Percentiles rank a stretch among this genome's conserved stretches.
Conservation (phyloP, 2,888 invertebrate species). For the Apeira syringaria region DNA sequence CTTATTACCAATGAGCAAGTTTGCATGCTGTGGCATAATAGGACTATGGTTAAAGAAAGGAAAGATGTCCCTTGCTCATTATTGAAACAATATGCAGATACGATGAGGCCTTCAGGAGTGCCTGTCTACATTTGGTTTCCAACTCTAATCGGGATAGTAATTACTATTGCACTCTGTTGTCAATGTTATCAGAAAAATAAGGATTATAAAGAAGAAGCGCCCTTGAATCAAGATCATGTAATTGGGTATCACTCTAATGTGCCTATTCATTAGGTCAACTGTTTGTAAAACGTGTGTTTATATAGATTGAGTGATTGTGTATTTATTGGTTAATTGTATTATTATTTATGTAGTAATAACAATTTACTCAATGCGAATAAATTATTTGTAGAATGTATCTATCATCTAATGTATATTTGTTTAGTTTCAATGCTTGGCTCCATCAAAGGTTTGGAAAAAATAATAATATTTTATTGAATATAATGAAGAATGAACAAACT, state of each 20-base stretch:
- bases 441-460: no score
- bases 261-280: constrained; percentile 28
- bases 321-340: no score
- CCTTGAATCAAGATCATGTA: constrained; percentile 48
- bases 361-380: no score
- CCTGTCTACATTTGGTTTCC: constrained; percentile 73
- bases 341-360: no score
- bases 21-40: constrained; percentile 71
- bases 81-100: constrained; percentile 63
- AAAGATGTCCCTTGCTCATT: constrained; percentile 61
- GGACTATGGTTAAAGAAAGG: constrained; percentile 49
- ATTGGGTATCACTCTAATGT: constrained; percentile 54
- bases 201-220: constrained; percentile 47
- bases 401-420: no score
- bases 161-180: constrained; percentile 54
- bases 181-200: constrained; percentile 56
- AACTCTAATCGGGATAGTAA: constrained; percentile 48
- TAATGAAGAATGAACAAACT: no score
- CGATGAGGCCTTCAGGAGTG: constrained; percentile 59
- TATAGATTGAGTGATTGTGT: no score
- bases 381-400: no score
- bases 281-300: no score
- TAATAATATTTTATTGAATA: no score
- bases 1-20: constrained; percentile 56
- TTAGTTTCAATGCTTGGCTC: no score